phyloP scores from a whole-genome alignment of 2,113 vertebrate species.

The Promerops cafer region DNA sequence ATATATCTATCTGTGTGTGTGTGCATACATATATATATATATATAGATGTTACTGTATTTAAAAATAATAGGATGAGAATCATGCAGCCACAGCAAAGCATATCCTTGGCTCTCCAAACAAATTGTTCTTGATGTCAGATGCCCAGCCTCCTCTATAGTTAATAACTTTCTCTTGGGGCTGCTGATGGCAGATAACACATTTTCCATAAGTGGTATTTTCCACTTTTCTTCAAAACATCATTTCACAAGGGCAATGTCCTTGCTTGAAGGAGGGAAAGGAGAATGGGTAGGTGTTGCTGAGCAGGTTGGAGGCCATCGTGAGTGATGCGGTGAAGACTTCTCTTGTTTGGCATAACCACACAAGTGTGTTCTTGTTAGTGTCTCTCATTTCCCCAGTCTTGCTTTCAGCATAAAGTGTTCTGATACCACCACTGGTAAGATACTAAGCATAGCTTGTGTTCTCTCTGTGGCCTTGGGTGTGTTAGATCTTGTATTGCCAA shows the following conservation, averaged over 20 bases:
- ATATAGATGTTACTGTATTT: background rate
- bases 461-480: background rate
- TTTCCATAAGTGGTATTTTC: background rate
- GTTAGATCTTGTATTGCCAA: background rate
- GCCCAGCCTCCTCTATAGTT: background rate
- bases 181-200: background rate
- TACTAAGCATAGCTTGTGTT: background rate
- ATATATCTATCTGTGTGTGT: background rate
- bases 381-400: background rate
- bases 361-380: background rate
- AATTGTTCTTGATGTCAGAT: background rate
- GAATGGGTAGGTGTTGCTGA: background rate
- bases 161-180: background rate
- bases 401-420: background rate
- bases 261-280: background rate
- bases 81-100: background rate
- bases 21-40: background rate
- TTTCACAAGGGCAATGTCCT: background rate
- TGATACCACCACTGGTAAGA: background rate
- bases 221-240: background rate
- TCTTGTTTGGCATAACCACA: background rate
- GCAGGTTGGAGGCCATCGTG: rapidly evolving
- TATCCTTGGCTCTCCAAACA: constrained; percentile 4
- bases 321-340: background rate
- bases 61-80: background rate